These are phyloP conservation scores for Danio tinwini DNA, from an alignment of 2,797 vertebrate species.

Conservation along the genomic window DNA sequence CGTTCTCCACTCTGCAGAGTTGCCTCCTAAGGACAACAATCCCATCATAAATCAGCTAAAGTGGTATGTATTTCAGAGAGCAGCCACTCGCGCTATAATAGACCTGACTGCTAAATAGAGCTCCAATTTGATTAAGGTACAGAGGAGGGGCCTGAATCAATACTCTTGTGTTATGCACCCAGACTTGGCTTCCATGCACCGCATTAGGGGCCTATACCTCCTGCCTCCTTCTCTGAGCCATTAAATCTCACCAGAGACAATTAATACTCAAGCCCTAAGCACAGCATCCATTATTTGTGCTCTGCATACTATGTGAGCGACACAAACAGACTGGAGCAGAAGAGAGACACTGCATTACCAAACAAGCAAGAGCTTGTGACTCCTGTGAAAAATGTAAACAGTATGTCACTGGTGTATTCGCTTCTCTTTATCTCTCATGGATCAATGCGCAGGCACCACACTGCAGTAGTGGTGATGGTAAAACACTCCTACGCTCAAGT, in stretches of 20 bases:
- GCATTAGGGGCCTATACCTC: conserved; percentile 41
- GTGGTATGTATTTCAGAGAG: conserved; percentile 60
- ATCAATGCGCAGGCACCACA: conserved; percentile 35
- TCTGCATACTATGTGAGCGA: background rate
- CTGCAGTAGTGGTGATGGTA: conserved; percentile 41
- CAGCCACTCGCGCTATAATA: conserved; percentile 55
- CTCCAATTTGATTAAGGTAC: conserved; percentile 62
- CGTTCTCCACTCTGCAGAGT: conserved; percentile 47
- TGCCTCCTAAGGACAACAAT: conserved; percentile 49
- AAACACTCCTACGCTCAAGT: conserved; percentile 51
- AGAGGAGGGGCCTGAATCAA: conserved; percentile 57
- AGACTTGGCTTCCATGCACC: conserved; percentile 47
- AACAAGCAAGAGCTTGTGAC: conserved; percentile 1
- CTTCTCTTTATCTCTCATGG: conserved; percentile 38
- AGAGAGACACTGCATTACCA: conserved; percentile 28
- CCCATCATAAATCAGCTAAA: conserved; percentile 61
- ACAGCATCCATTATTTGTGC: conserved; percentile 45
- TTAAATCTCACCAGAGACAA: conserved; percentile 53
- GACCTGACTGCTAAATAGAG: conserved; percentile 65
- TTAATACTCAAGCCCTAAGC: conserved; percentile 51
- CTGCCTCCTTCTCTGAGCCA: conserved; percentile 24
- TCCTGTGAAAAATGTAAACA: conserved; percentile 44
- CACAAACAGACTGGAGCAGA: conserved; percentile 16
- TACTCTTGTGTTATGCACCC: conserved; percentile 57
- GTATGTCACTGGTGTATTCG: conserved; percentile 31